These are phyloP conservation scores for Lepidochrysops patricia DNA, from an alignment of 2,888 invertebrate species.

Conservation along the genomic window DNA sequence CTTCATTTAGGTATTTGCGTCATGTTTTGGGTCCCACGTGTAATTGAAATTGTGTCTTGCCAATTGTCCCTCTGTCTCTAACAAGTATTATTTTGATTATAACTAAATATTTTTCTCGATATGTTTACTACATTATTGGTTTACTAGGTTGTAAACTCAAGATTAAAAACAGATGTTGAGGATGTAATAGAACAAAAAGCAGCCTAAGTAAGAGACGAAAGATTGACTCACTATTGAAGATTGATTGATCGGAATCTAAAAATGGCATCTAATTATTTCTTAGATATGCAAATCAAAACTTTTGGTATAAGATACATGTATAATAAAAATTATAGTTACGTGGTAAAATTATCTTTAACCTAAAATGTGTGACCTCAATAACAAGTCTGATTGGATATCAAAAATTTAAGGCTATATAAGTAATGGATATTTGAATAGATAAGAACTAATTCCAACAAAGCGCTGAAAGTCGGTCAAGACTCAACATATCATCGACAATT, in stretches of 20 bases:
- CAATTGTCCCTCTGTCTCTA: neutral
- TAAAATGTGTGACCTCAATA: neutral
- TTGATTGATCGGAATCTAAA: no score
- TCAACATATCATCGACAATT: neutral
- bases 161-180: no score
- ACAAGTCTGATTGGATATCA: neutral
- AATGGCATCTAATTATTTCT: neutral
- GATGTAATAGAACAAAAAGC: no score
- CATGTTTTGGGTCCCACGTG: neutral
- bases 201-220: no score
- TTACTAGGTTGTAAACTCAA: no score
- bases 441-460: neutral
- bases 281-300: no score
- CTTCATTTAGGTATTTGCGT: no score
- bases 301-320: no score
- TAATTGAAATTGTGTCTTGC: neutral
- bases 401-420: neutral
- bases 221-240: no score
- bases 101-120: no score
- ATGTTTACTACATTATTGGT: no score
- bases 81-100: neutral
- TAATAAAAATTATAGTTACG: no score
- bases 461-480: neutral
- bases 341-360: neutral
- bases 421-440: neutral